Conservation (phyloP, 2,113 vertebrate species). For the Corydoras maculifer region DNA sequence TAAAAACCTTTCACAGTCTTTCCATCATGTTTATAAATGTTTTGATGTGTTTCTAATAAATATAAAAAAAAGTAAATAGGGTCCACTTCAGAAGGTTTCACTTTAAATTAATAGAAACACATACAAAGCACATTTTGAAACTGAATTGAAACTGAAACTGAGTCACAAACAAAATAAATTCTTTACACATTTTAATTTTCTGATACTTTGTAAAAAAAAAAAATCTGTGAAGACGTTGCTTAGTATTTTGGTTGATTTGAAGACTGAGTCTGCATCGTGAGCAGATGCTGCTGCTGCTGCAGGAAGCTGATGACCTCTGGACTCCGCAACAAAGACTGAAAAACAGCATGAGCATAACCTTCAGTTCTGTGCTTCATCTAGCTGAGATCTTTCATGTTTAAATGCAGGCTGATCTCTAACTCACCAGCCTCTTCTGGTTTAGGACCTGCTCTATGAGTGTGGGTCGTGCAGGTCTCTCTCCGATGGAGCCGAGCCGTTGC, state of each 20-base stretch:
- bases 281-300: conserved; percentile 88
- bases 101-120: too few species aligned
- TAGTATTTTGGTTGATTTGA: conserved; percentile 77
- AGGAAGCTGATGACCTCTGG: conserved; percentile 95
- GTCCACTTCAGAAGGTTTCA: too few species aligned
- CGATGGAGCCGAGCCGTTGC: conserved; percentile 80
- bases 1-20: not conserved
- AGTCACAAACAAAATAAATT: too few species aligned
- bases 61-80: too few species aligned
- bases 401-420: conserved; percentile 30
- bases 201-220: too few species aligned
- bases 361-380: too few species aligned
- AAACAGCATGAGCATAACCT: not conserved
- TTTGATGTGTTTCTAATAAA: too few species aligned
- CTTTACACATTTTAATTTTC: too few species aligned
- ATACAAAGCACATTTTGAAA: too few species aligned
- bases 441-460: conserved; percentile 94
- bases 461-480: conserved; percentile 89
- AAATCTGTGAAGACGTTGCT: conserved; percentile 58
- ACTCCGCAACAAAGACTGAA: conserved; percentile 90
- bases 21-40: too few species aligned
- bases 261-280: conserved; percentile 78
- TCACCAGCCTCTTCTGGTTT: conserved; percentile 94
- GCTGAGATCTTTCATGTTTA: too few species aligned
- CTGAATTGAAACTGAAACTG: too few species aligned